Evolutionary conservation across 2,888 invertebrate genomes (phyloP).

Genomic region (Pyrrhosoma nymphula): DNA sequence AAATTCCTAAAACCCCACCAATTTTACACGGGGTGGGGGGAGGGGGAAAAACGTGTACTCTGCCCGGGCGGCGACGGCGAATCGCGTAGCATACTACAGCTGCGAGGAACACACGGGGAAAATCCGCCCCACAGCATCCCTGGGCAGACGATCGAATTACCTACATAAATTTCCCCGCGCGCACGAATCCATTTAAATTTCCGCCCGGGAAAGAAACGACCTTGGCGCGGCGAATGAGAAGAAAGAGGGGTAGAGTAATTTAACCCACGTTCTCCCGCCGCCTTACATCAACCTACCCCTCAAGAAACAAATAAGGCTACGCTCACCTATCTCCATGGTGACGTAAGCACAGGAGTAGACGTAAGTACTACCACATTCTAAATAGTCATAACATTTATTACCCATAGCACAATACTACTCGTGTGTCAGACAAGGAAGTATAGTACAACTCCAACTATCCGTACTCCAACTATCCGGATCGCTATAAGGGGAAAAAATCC

Average conservation of each 20-base stretch:
- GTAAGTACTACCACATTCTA: too few relatives aligned
- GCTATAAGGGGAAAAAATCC: too few relatives aligned
- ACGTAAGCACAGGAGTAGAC: too few relatives aligned
- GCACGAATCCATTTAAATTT: conserved; percentile 10
- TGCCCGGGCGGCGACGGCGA: neutral
- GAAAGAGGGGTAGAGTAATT: neutral
- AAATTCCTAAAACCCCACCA: neutral
- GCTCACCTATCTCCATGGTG: too few relatives aligned
- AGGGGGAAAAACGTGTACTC: neutral
- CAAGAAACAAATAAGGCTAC: too few relatives aligned
- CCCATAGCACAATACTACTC: too few relatives aligned
- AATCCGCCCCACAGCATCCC: neutral
- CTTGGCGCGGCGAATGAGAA: neutral
- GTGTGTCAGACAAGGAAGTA: too few relatives aligned
- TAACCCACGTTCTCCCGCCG: neutral
- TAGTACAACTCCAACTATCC: too few relatives aligned
- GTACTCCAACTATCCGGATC: too few relatives aligned
- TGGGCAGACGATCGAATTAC: neutral
- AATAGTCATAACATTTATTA: too few relatives aligned
- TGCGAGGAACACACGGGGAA: neutral
- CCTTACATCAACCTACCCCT: neutral
- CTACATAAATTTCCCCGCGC: neutral
- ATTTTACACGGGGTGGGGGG: neutral
- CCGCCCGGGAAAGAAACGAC: conserved; percentile 4
- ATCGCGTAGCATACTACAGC: neutral